A percentile compares a stretch with the other conserved stretches of the same genome.
Evolutionary conservation across 2,888 invertebrate genomes (phyloP).

Genomic region (Drosophila paranaensis): DNA sequence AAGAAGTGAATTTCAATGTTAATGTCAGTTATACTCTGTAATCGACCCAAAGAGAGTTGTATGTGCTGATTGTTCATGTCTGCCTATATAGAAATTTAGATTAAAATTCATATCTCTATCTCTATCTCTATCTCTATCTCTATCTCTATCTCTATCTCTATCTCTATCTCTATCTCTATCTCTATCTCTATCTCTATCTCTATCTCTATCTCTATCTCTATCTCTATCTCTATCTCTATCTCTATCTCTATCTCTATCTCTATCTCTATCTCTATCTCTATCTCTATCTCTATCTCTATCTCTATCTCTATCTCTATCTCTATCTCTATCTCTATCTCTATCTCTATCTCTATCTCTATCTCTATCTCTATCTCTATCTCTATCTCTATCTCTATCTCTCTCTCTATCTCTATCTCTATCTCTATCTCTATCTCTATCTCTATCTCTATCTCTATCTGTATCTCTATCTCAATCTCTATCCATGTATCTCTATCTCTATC

Average conservation of each 20-base stretch:
- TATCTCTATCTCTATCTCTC: too few relatives aligned
- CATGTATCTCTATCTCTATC: not conserved
- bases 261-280: too few relatives aligned
- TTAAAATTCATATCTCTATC: not conserved
- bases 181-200: too few relatives aligned
- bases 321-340: too few relatives aligned
- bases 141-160: not conserved
- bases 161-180: not conserved
- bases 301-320: too few relatives aligned
- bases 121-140: not conserved
- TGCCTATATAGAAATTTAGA: not conserved
- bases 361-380: too few relatives aligned
- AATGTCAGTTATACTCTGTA: conserved; percentile 17
- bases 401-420: not conserved
- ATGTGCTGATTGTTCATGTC: not conserved
- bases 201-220: too few relatives aligned
- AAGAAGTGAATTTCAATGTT: conserved; percentile 21
- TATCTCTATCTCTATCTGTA: not conserved
- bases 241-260: too few relatives aligned
- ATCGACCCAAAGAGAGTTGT: not conserved
- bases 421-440: not conserved
- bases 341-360: too few relatives aligned
- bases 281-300: too few relatives aligned
- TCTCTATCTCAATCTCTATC: not conserved
- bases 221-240: too few relatives aligned